Conservation (phyloP, 2,113 vertebrate genomes). For the Phalacrocorax carbo region DNA sequence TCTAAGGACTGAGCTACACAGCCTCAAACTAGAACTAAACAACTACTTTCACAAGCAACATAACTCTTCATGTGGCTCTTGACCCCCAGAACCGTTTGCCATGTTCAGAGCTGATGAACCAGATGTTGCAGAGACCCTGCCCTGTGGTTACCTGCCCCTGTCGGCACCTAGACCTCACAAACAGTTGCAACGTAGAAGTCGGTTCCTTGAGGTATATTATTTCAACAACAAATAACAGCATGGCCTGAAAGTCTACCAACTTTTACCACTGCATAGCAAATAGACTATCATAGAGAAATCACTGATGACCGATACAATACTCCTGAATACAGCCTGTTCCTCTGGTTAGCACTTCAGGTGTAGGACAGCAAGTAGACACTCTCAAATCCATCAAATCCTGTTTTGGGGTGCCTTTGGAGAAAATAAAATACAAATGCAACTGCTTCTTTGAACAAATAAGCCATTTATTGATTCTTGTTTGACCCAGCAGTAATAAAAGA, state of each 20-base stretch:
- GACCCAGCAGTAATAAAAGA: neutral
- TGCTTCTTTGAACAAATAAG: neutral
- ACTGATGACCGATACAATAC: neutral
- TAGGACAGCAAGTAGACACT: neutral
- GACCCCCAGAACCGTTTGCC: neutral
- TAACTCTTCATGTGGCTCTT: rapidly evolving
- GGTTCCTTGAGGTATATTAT: neutral
- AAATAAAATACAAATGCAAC: neutral
- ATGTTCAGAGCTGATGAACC: neutral
- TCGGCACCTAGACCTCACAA: neutral
- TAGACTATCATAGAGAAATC: neutral
- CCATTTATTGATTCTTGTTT: neutral
- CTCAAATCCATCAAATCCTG: neutral
- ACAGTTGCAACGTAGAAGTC: neutral
- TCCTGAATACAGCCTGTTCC: neutral
- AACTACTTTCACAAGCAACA: neutral
- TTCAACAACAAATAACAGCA: neutral
- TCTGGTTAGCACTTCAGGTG: neutral
- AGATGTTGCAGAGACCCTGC: neutral
- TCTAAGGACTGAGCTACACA: neutral
- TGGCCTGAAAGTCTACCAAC: neutral
- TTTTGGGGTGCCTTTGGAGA: neutral
- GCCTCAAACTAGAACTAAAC: neutral
- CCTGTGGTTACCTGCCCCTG: neutral
- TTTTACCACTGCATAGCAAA: neutral